Base-by-base conservation (phyloP, 2,888 invertebrate genomes). In the Cryptus armator region DNA sequence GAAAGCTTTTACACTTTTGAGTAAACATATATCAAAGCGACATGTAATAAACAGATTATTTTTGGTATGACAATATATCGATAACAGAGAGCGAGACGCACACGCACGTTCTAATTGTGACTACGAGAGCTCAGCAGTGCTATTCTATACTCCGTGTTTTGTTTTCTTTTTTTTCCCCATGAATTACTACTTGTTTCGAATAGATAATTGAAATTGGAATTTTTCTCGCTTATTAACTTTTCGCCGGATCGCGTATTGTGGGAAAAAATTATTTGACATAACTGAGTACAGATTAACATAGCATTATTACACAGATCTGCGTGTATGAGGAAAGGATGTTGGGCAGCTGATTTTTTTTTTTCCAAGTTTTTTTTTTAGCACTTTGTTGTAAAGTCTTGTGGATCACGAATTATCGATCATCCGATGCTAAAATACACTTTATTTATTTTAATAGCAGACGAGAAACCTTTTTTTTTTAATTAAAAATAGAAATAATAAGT, bases 301-400 rank as follows among this genome's bases (percentile, higher is more conserved):
- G 56, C 71, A 76, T 71, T 46, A 81, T 81, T 76, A 72, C 81
- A 84, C 81, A 66, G 71, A 84, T 84, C 59, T 84, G 81, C 84
- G 84, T 81, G 81, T 84, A 72, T 67, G 10, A 59, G 81, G 81
- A 72, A 67, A 43, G 53, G 53, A 43, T 24, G 29, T 32, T 46
- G 75, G 75, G 68, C 64, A 70, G 24, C 24, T 64, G 72, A 62
- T 66, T 66, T n/a, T 62, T 79, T 51, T 51, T 51, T 51, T 16
- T 7, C 1, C 19, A 1, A 19, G 1, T 19, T 16, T 16, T 32
- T 51, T 12, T 56, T 56, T 53, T 59, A 62, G 5, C 46, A 37
- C 51, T 70, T 53, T n/a, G 37, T 76, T 48, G 56, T 77, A 24
- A 19, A 19, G 7, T 12, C 19, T 16, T 19, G 24, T 68, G 48